phyloP scores from a whole-genome alignment of 2,113 vertebrate genomes.

The Galemys pyrenaicus region DNA sequence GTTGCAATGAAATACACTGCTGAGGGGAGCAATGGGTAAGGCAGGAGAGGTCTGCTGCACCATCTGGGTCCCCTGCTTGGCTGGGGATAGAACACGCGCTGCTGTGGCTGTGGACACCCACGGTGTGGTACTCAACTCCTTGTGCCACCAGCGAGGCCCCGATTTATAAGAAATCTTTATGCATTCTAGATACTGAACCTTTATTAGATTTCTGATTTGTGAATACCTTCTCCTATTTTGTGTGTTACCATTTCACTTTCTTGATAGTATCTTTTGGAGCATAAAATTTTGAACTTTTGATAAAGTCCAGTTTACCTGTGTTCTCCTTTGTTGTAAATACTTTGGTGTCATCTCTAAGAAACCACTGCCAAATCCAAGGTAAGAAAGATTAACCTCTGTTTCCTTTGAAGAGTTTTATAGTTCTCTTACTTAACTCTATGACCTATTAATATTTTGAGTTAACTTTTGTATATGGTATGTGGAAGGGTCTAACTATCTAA shows the following conservation, averaged over 20 bases:
- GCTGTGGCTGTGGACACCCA: too few species aligned
- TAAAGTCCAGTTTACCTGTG: background rate
- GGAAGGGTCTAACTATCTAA: background rate
- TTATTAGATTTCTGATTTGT: background rate
- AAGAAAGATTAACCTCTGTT: background rate
- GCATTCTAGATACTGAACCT: background rate
- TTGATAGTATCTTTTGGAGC: background rate
- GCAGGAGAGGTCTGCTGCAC: too few species aligned
- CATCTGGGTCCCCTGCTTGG: too few species aligned
- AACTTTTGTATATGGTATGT: background rate
- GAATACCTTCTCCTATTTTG: background rate
- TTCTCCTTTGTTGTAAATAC: background rate
- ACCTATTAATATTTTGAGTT: background rate
- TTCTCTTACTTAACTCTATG: background rate
- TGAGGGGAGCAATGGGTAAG: too few species aligned
- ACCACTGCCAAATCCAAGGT: background rate
- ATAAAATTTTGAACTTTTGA: background rate
- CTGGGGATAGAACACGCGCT: too few species aligned
- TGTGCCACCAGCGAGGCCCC: too few species aligned
- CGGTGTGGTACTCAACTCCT: too few species aligned
- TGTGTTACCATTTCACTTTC: background rate
- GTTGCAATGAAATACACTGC: too few species aligned
- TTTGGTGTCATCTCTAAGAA: background rate
- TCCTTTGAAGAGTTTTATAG: background rate
- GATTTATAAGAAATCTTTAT: conserved; percentile 11